phyloP scores from a whole-genome alignment of 2,888 invertebrate species.

The Alsophila aescularia region DNA sequence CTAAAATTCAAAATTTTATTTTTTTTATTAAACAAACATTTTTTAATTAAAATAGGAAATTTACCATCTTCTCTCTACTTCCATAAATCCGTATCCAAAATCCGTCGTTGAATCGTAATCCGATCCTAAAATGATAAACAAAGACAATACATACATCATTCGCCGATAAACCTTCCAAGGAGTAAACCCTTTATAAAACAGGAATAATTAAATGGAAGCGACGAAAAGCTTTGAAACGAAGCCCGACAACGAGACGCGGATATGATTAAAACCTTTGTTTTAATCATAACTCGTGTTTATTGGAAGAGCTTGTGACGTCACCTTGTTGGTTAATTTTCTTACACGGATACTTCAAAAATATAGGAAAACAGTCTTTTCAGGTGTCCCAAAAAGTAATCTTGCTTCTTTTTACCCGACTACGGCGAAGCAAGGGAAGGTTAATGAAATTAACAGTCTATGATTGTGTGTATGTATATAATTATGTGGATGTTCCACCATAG shows the following conservation, averaged over 20 bases:
- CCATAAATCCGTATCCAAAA: constrained; percentile 12
- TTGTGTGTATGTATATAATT: no score
- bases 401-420: no score
- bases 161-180: constrained; percentile 11
- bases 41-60: not conserved
- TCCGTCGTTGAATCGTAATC: constrained; percentile 12
- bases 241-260: constrained; percentile 11
- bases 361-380: no score
- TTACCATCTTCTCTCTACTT: not conserved
- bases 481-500: no score
- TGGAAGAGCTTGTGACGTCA: constrained; percentile 4
- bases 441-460: no score
- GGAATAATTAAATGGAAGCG: constrained; percentile 19
- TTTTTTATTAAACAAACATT: not conserved
- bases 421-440: no score
- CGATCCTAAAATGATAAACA: constrained; percentile 21
- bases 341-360: no score
- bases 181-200: constrained; percentile 10
- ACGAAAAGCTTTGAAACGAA: constrained; percentile 8
- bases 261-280: constrained; percentile 25
- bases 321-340: constrained; percentile 13
- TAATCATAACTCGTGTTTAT: constrained; percentile 12
- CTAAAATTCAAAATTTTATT: not conserved
- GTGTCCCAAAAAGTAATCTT: no score
- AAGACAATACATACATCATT: constrained; percentile 24